Conservation (phyloP, 2,888 invertebrate species). For the Heliconius erato region DNA sequence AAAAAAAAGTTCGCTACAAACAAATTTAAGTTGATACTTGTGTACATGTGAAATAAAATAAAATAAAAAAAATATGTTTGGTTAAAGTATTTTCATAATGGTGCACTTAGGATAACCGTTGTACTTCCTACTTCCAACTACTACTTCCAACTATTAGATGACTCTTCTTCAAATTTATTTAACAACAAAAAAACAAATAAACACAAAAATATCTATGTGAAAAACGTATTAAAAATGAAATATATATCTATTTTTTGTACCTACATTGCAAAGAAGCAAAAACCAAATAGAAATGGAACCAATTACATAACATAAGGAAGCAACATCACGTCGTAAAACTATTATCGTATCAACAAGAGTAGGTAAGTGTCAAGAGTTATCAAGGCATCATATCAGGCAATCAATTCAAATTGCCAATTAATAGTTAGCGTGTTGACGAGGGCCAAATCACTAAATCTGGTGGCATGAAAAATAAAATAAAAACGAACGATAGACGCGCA, state of each 20-base stretch:
- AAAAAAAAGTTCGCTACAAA: constrained; percentile 1
- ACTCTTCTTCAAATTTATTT: background rate
- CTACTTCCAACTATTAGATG: background rate
- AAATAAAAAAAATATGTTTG: background rate
- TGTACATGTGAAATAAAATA: background rate
- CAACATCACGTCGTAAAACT: background rate
- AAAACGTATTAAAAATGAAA: background rate
- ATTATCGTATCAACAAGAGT: constrained; percentile 54
- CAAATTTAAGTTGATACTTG: constrained; percentile 13
- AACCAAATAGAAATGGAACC: background rate
- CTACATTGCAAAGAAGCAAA: background rate
- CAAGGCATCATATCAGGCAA: constrained; percentile 53
- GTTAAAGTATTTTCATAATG: background rate
- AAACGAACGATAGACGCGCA: constrained; percentile 51
- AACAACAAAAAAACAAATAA: background rate
- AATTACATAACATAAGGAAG: constrained; percentile 33
- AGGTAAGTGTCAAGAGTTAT: constrained; percentile 59
- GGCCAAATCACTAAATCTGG: constrained; percentile 54
- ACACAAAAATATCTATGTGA: background rate
- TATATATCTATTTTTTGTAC: background rate
- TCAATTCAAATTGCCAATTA: constrained; percentile 73
- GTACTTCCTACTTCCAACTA: background rate
- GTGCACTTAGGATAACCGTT: background rate
- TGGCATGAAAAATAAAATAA: constrained; percentile 54
- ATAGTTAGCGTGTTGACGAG: constrained; percentile 55